Conservation (phyloP, 2,888 invertebrate genomes). For the Reticulitermes lucifugus region DNA sequence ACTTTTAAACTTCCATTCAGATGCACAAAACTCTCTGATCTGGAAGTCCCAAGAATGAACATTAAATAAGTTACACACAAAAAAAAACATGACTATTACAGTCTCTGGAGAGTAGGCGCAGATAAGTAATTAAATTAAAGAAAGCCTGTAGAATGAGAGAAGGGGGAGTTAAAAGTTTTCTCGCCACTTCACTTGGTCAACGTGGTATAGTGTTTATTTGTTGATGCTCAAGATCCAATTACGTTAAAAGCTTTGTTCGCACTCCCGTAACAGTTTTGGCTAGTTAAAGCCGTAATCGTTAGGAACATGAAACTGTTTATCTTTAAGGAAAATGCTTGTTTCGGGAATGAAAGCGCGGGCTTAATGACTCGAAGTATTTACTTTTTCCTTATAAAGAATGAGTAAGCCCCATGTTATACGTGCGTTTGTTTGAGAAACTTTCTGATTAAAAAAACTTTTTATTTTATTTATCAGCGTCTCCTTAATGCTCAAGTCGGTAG, state of each 20-base stretch:
- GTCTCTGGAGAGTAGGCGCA: not conserved
- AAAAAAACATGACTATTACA: not conserved
- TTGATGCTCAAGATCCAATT: conserved; percentile 6
- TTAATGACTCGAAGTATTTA: too few relatives aligned
- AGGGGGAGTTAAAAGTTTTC: not conserved
- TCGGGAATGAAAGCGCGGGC: too few relatives aligned
- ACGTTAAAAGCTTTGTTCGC: conserved; percentile 14
- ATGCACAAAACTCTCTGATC: not conserved
- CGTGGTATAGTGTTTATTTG: not conserved
- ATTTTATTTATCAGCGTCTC: too few relatives aligned
- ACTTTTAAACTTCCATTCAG: not conserved
- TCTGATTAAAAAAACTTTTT: not conserved
- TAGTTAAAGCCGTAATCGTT: not conserved
- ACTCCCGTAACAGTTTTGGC: not conserved
- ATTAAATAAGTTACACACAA: not conserved
- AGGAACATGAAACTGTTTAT: not conserved
- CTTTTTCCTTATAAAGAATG: too few relatives aligned
- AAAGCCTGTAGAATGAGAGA: not conserved
- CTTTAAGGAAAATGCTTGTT: not conserved
- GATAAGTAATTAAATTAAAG: conserved; percentile 5
- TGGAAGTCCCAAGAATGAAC: not conserved
- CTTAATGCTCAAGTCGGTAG: too few relatives aligned
- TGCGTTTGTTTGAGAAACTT: not conserved
- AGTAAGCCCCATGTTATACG: not conserved
- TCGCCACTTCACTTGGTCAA: not conserved